Evolutionary conservation across 2,797 vertebrate genomes (phyloP).

Genomic region (Choloepus didactylus): DNA sequence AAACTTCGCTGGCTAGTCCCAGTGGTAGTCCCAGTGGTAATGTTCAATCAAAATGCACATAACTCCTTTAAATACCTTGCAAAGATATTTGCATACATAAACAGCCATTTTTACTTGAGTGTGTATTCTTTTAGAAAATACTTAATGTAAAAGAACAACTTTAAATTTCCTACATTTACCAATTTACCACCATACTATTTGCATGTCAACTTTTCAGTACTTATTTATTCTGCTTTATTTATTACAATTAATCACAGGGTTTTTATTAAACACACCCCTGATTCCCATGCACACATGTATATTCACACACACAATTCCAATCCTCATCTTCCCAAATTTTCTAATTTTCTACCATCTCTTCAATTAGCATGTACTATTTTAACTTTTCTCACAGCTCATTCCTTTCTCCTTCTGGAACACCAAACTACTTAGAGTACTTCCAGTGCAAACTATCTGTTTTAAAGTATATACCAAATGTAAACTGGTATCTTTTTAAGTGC

Average conservation of each 20-base stretch:
- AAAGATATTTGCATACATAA: not conserved
- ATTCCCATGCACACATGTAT: not conserved
- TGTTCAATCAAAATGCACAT: not conserved
- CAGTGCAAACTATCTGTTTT: slow-evolving; percentile 18
- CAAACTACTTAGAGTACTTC: slow-evolving; percentile 35
- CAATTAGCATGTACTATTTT: not conserved
- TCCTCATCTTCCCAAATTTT: not conserved
- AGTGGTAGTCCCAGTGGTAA: not conserved
- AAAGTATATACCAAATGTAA: slow-evolving; percentile 48
- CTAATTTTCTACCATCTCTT: not conserved
- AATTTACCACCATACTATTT: not conserved
- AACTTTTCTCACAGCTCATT: not conserved
- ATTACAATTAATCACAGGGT: not conserved
- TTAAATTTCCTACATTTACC: slow-evolving; percentile 30
- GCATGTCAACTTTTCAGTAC: not conserved
- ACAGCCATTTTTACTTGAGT: not conserved
- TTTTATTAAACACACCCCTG: slow-evolving; percentile 5
- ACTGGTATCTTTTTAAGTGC: slow-evolving; percentile 54
- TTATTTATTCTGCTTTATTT: not conserved
- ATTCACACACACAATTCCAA: not conserved
- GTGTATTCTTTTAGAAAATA: not conserved
- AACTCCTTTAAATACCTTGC: not conserved
- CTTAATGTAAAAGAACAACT: not conserved
- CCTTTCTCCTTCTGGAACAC: not conserved
- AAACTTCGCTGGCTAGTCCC: not conserved